Percentiles rank a stretch among this genome's conserved stretches.
Conservation (phyloP, 2,797 vertebrate genomes). For the Ispidina lecontei region DNA sequence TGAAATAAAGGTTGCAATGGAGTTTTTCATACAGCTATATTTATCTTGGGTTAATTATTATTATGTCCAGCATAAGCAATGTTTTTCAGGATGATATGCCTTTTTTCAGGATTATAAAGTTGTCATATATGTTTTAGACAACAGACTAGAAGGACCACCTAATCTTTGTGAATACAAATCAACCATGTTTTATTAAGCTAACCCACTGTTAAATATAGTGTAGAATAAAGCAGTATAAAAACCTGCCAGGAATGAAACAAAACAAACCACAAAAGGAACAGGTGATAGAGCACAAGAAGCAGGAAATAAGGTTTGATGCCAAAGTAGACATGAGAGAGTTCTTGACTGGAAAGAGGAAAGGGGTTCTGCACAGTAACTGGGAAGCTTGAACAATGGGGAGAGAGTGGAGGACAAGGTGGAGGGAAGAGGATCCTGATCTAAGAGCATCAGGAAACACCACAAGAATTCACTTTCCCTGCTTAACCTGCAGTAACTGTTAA, state of each 20-base stretch:
- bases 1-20: not conserved
- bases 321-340: not conserved
- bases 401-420: not conserved
- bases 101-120: not conserved
- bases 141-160: not conserved
- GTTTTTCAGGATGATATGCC: not conserved
- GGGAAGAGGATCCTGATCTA: not conserved
- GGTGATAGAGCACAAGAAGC: not conserved
- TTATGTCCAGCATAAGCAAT: not conserved
- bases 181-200: not conserved
- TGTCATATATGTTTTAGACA: not conserved
- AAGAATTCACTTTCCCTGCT: not conserved
- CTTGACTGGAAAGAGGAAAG: not conserved
- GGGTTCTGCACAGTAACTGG: not conserved
- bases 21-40: not conserved
- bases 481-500: not conserved
- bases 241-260: not conserved
- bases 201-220: not conserved
- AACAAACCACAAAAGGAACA: not conserved
- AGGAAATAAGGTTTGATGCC: not conserved
- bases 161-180: not conserved
- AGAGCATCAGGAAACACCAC: not conserved
- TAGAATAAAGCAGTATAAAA: not conserved
- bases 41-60: not conserved
- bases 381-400: not conserved